Base-by-base conservation (phyloP, 2,888 invertebrate species). In the Anarsia innoxiella region DNA sequence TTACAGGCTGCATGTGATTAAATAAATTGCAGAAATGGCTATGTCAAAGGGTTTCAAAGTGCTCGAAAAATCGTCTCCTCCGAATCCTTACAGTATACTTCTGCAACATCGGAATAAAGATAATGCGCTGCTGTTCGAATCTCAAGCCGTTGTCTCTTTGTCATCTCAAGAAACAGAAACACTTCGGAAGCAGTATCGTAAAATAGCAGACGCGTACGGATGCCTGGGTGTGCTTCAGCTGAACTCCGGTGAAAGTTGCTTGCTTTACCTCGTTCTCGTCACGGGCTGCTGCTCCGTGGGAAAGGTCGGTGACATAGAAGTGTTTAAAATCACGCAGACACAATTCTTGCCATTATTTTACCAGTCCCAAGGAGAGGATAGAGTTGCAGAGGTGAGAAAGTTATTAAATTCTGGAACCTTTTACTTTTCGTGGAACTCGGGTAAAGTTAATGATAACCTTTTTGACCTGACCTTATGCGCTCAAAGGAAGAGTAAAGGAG, bases 371-470 rank as follows among this genome's bases (percentile, higher is more conserved):
- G 86, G 86, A 25, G 89, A 89, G 54, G 89, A 89, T 52, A 87
- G 86, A 63, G 88, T 89, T 11, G 79, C 86, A 26, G 89, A 89
- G 59, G 88, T 89, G 10, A 89, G 95, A 46, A 97, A 97, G 73
- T 85, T 99, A 37, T 86, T 99, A 2, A 97, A 96, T 69, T 97
- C 98, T n/a, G 99, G 99, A 8, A 97, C 97, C 23, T 99, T 99
- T 75, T 99, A 99, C 71, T 99, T 99, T 75, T 93, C 97, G 0
- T 94, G 94, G 93, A 89, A 89, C 27, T 70, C 85, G 27, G 84
- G 86, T 2, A 80, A 77, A 63, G 53, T 49, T 23, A 72, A 65
- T 51, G 72, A 75, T 36, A 76, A 70, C 54, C 87, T 91, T 31
- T 90, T 97, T 65, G 99, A 99, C 86, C 89, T 99, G 41, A 99